Conservation (phyloP, 1,140 invertebrate genomes). For the Oncopodura yosiiana region DNA sequence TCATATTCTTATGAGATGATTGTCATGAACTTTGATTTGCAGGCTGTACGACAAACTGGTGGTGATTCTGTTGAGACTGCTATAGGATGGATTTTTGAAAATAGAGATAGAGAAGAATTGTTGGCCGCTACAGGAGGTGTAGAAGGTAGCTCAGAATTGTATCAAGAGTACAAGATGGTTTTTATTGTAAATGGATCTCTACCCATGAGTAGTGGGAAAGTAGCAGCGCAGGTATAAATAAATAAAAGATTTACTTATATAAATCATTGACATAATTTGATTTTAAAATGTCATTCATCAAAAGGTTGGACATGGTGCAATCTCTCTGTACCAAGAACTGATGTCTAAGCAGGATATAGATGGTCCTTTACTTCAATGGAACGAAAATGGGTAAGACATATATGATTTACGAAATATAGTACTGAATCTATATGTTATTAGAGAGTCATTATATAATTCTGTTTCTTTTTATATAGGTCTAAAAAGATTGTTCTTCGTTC, state of each 20-base stretch:
- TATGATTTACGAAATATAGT: background rate
- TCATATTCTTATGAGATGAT: too few species aligned
- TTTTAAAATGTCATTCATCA: background rate
- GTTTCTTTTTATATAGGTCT: constrained; percentile 14
- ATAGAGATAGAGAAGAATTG: constrained; percentile 6
- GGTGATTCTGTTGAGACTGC: constrained; percentile 31
- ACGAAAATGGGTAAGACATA: constrained; percentile 30
- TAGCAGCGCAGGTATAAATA: constrained; percentile 33
- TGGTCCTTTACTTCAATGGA: constrained; percentile 31
- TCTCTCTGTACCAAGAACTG: constrained; percentile 29
- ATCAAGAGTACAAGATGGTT: constrained; percentile 34
- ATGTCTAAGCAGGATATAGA: constrained; percentile 30
- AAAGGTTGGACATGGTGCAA: constrained; percentile 27
- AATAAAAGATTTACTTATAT: background rate
- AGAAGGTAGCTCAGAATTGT: constrained; percentile 8
- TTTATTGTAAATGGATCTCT: constrained; percentile 31
- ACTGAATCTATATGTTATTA: background rate
- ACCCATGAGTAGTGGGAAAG: constrained; percentile 32
- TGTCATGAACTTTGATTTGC: constrained; percentile 1
- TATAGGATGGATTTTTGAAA: constrained; percentile 33
- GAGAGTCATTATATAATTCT: background rate
- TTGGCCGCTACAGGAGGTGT: background rate
- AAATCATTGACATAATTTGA: background rate
- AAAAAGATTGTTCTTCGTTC: constrained; percentile 32
- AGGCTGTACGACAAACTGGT: constrained; percentile 33